Percentiles rank a stretch among this genome's conserved stretches.
Evolutionary conservation across 2,888 invertebrate genomes (phyloP).

Genomic region (Drosophila rubida): DNA sequence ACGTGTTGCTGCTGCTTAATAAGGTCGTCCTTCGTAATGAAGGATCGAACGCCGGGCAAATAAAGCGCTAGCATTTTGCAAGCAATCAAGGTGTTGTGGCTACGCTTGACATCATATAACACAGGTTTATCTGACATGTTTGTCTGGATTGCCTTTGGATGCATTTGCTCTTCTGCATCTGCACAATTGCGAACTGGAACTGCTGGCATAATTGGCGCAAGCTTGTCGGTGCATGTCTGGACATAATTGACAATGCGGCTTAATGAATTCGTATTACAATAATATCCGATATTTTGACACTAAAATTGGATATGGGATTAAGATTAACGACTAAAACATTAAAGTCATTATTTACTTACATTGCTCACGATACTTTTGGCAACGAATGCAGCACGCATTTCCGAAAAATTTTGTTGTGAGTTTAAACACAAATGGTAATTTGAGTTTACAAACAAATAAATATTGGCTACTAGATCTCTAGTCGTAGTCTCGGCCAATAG

Average conservation of each 20-base stretch:
- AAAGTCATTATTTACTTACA: constrained; percentile 9
- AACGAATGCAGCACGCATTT: constrained; percentile 31
- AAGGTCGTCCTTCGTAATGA: constrained; percentile 90
- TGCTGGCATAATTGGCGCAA: background rate
- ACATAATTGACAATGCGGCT: constrained; percentile 1
- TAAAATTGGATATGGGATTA: constrained; percentile 2
- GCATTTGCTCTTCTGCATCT: too few species aligned
- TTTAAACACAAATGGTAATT: constrained; percentile 8
- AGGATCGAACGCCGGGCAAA: constrained; percentile 90
- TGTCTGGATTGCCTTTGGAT: too few species aligned
- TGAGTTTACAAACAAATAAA: constrained; percentile 1
- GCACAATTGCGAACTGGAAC: too few species aligned
- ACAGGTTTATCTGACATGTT: too few species aligned
- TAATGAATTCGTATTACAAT: background rate
- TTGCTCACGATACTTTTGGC: constrained; percentile 12
- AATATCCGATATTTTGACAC: background rate
- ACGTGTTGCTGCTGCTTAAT: constrained; percentile 88
- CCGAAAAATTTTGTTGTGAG: constrained; percentile 30
- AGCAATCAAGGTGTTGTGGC: background rate
- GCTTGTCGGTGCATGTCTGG: constrained; percentile 5
- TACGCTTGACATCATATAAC: background rate
- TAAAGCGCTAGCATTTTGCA: constrained; percentile 86
- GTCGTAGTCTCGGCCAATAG: background rate
- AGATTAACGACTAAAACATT: too few species aligned
- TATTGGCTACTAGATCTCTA: constrained; percentile 30